phyloP scores from a whole-genome alignment of 1,140 invertebrate genomes.

The Mylabris phalerata region DNA sequence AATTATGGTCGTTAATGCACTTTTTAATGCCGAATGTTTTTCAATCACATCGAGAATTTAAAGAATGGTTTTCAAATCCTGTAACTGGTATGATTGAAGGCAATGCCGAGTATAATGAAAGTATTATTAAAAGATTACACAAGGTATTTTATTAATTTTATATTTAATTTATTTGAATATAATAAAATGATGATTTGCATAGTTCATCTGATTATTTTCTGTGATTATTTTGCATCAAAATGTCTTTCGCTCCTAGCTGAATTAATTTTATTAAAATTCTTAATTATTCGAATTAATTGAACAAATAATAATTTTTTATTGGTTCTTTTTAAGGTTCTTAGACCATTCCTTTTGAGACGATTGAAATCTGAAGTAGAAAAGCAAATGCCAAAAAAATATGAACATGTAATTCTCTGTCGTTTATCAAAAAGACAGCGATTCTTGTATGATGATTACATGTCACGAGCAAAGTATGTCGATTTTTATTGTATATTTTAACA shows the following conservation, averaged over 20 bases:
- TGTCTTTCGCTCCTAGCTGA: too few species aligned
- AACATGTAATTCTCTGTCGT: slow-evolving; percentile 93
- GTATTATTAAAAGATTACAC: slow-evolving; percentile 89
- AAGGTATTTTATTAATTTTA: slow-evolving; percentile 57
- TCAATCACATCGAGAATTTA: slow-evolving; percentile 93
- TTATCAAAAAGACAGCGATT: slow-evolving; percentile 95
- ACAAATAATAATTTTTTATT: not conserved
- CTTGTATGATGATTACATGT: slow-evolving; percentile 99
- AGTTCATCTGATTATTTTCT: not conserved
- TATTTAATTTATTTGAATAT: not conserved
- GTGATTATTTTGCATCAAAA: too few species aligned
- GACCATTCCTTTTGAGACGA: slow-evolving; percentile 92
- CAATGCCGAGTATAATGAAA: slow-evolving; percentile 89
- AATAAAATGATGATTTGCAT: slow-evolving; percentile 17
- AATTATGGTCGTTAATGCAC: slow-evolving; percentile 99
- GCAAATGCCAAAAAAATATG: slow-evolving; percentile 98
- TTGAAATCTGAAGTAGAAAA: slow-evolving; percentile 98
- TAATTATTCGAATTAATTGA: not conserved
- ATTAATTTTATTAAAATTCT: slow-evolving; percentile 4
- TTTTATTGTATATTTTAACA: not conserved
- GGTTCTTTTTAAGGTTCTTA: slow-evolving; percentile 66
- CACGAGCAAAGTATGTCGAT: slow-evolving; percentile 81
- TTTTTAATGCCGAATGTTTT: slow-evolving; percentile 99
- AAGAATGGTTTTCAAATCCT: slow-evolving; percentile 99
- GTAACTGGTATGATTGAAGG: slow-evolving; percentile 98